Base-by-base conservation (phyloP, 1,140 invertebrate genomes). In the Trachymyrmex septentrionalis region DNA sequence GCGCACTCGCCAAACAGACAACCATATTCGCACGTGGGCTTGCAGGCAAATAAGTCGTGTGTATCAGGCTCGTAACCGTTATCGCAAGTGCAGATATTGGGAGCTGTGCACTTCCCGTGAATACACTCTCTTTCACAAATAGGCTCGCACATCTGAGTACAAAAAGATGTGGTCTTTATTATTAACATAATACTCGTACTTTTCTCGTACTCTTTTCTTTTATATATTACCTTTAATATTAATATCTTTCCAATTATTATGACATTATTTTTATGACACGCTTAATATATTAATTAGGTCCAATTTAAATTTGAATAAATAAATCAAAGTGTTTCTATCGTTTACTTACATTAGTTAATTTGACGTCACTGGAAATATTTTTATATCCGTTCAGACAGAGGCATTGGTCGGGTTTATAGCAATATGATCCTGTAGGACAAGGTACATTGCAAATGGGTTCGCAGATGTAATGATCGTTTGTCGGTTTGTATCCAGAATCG, bases 31-130 rank as follows among this genome's bases (percentile, higher is more conserved):
- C 92, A 93, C 3, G 19, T 48, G 0, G 92, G 92, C 0, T 64
- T 44, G 61, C 86, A 91, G 2, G 0, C 0, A 16, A 80, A 85
- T 10, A n/a, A 14, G 50, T 81, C 50, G 1, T 61, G 1, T 1
- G 48, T 2, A 7, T 86, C 57, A 12, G 4, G 12, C 0, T 63
- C n/a, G 69, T 91, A 93, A 27, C 92, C 93, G 0, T 71, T 9
- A 21, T 92, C 61, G 38, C 94, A 95, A 0, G 57, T 57, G 72
- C 95, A 95, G 3, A 7, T 38, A n/a, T 93, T 89, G 7, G 93
- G 90, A 0, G 82, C 80, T 10, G 69, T 72, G 76, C 95, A 95
- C 16, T 66, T 57, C 0, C 92, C 92, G 16, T 86, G 27, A 4
- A 19, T 0, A 27, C 92, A 93, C 0, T 64, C 76, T 14, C 24